phyloP scores from a whole-genome alignment of 2,888 invertebrate species.

The Hesperia comma region DNA sequence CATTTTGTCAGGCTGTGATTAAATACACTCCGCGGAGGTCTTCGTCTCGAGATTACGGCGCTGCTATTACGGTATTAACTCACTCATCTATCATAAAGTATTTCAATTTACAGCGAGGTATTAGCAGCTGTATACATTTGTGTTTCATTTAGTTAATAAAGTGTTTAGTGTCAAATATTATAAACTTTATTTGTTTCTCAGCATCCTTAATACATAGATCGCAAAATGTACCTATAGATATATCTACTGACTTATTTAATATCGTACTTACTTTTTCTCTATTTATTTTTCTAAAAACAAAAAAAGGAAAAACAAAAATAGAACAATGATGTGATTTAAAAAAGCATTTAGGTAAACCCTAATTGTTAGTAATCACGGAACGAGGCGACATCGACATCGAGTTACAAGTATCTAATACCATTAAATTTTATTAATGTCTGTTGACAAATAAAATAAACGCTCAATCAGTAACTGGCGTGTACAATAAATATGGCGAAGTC shows the following conservation, averaged over 20 bases:
- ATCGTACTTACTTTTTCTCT: too few relatives aligned
- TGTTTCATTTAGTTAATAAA: background rate
- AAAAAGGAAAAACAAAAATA: too few relatives aligned
- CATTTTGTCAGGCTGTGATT: conserved; percentile 34
- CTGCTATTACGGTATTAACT: conserved; percentile 30
- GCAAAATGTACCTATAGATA: too few relatives aligned
- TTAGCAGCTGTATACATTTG: conserved; percentile 4
- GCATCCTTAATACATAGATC: too few relatives aligned
- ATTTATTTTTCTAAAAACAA: too few relatives aligned
- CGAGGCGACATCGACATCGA: too few relatives aligned
- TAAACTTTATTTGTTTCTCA: too few relatives aligned
- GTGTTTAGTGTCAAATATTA: too few relatives aligned
- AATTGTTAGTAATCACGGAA: too few relatives aligned
- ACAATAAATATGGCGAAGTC: conserved; percentile 15
- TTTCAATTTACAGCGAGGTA: conserved; percentile 17
- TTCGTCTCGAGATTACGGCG: conserved; percentile 20
- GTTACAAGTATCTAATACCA: background rate
- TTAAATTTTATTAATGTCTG: conserved; percentile 9
- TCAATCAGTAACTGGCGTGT: background rate
- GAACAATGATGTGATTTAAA: too few relatives aligned
- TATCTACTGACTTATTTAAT: too few relatives aligned
- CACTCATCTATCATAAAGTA: conserved; percentile 18
- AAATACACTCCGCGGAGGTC: conserved; percentile 25
- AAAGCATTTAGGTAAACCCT: too few relatives aligned
- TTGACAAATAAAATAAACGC: conserved; percentile 11